Conservation (phyloP, 2,113 vertebrate genomes). For the Mystacornis crossleyi region DNA sequence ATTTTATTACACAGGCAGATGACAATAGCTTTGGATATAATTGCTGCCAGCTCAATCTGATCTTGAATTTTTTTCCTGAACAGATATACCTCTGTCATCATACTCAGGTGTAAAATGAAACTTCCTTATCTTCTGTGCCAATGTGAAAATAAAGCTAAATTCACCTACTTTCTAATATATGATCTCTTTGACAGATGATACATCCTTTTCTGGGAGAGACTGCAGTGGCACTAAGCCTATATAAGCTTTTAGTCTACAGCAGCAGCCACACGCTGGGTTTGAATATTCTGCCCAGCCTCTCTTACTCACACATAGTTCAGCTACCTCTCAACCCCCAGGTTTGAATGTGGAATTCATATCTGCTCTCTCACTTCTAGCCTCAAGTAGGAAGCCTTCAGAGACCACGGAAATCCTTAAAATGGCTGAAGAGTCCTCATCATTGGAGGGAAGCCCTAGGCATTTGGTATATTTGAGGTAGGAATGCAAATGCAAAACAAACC, state of each 20-base stretch:
- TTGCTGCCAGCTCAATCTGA: neutral
- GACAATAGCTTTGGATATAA: neutral
- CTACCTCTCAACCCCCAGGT: neutral
- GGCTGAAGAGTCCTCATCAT: neutral
- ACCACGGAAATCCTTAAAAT: conserved; percentile 41
- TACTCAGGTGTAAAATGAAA: neutral
- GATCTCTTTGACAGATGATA: neutral
- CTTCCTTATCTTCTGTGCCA: neutral
- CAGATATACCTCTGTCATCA: neutral
- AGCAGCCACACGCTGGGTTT: neutral
- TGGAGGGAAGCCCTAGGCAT: neutral
- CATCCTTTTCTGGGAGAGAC: neutral
- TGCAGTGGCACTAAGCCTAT: neutral
- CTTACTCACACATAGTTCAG: neutral
- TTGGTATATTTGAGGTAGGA: neutral
- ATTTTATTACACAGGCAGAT: neutral
- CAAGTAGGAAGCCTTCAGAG: neutral
- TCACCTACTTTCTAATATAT: neutral
- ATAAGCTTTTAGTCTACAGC: neutral
- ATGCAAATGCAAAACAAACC: neutral
- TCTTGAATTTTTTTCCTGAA: neutral
- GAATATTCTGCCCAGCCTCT: neutral
- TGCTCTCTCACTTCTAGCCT: neutral
- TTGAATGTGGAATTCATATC: neutral
- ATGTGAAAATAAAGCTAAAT: neutral